These are phyloP conservation scores for Microplitis manilae DNA, from an alignment of 2,888 invertebrate species.

Conservation along the genomic window DNA sequence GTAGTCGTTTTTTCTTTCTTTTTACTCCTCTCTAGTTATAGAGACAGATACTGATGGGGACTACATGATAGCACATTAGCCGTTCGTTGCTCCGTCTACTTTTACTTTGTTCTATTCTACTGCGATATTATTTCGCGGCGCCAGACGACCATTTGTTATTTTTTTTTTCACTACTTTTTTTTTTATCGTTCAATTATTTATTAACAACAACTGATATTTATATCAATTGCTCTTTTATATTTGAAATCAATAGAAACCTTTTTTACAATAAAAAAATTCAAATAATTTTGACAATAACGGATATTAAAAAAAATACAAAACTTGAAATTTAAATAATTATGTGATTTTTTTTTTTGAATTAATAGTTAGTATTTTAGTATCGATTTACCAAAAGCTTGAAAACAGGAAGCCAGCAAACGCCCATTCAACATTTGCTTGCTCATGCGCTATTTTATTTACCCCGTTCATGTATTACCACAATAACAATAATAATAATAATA, in stretches of 20 bases:
- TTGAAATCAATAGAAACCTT: no score
- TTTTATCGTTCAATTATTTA: background rate
- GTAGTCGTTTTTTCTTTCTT: background rate
- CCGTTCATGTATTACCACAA: background rate
- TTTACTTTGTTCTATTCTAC: background rate
- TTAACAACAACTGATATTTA: no score
- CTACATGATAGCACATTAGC: background rate
- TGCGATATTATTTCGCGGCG: background rate
- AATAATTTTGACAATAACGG: no score
- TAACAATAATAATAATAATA: background rate
- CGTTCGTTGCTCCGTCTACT: conserved; percentile 10
- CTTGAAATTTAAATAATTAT: no score
- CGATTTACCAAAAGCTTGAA: background rate
- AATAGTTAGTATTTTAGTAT: conserved; percentile 4
- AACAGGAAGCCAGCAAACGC: background rate
- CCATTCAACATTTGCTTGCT: conserved; percentile 14
- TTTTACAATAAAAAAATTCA: no score
- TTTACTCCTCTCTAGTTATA: background rate
- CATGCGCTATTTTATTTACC: conserved; percentile 15
- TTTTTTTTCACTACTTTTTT: background rate
- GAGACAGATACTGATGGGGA: background rate
- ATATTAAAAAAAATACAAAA: no score
- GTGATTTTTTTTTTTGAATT: background rate
- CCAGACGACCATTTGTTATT: background rate
- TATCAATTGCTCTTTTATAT: no score